Percentiles rank a stretch among this genome's conserved stretches.
These are phyloP conservation scores for Thera obeliscata DNA, from an alignment of 2,888 invertebrate species.

Conservation along the genomic window DNA sequence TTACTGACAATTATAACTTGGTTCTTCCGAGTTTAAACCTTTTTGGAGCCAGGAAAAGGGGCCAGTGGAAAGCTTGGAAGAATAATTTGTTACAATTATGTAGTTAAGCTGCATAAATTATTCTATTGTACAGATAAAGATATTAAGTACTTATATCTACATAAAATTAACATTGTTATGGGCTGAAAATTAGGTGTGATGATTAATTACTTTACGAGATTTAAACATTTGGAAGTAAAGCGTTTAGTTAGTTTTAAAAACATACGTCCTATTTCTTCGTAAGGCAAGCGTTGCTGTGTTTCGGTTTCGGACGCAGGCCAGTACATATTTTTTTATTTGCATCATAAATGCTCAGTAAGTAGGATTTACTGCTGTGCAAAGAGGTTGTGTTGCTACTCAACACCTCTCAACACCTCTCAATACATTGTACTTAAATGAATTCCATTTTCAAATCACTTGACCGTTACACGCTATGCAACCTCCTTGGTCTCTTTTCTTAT, in stretches of 20 bases:
- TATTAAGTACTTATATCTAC: constrained; percentile 22
- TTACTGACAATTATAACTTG: constrained; percentile 4
- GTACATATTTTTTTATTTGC: too few species aligned
- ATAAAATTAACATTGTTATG: constrained; percentile 17
- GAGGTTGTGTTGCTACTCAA: too few species aligned
- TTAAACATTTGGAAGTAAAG: constrained; percentile 3
- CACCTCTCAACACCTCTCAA: too few species aligned
- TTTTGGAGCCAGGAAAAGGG: constrained; percentile 1
- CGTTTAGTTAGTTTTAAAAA: background rate
- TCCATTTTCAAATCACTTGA: too few species aligned
- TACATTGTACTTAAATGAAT: too few species aligned
- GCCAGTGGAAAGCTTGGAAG: background rate
- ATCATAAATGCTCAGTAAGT: too few species aligned
- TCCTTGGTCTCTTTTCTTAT: too few species aligned
- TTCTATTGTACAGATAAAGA: constrained; percentile 19
- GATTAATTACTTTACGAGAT: constrained; percentile 6
- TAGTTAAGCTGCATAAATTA: constrained; percentile 4
- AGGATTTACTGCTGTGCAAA: too few species aligned
- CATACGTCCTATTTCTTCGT: background rate
- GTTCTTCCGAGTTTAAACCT: background rate
- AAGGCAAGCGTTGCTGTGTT: too few species aligned
- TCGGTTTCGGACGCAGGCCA: too few species aligned
- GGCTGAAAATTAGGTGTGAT: constrained; percentile 12
- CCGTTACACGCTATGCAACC: too few species aligned
- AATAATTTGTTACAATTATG: constrained; percentile 20